Evolutionary conservation across 2,888 invertebrate species (phyloP).

Genomic region (Leucania comma): DNA sequence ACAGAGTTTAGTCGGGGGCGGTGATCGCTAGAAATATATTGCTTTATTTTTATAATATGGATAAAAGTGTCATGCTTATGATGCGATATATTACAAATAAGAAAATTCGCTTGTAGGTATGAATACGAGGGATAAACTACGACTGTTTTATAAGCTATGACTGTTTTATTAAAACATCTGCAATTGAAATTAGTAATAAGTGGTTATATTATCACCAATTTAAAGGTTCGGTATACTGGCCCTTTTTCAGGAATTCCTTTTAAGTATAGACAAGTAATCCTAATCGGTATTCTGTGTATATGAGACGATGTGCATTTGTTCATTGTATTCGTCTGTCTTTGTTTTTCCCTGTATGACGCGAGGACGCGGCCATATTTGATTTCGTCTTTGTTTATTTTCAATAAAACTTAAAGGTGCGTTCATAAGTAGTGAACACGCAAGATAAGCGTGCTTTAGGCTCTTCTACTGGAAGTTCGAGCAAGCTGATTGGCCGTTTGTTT

Average conservation of each 20-base stretch:
- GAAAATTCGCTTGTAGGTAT: not conserved
- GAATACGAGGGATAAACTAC: not conserved
- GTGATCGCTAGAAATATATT: not conserved
- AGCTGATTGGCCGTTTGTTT: not conserved
- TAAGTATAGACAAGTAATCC: constrained; percentile 2
- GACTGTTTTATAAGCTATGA: not conserved
- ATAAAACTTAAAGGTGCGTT: constrained; percentile 44
- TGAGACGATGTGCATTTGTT: constrained; percentile 5
- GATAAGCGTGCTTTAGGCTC: constrained; percentile 3
- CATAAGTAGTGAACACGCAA: constrained; percentile 22
- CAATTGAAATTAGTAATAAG: not conserved
- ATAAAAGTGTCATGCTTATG: no score
- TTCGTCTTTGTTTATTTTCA: constrained; percentile 53
- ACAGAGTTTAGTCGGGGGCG: not conserved
- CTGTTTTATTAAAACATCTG: not conserved
- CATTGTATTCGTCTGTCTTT: constrained; percentile 34
- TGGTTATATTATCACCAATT: no score
- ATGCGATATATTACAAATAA: not conserved
- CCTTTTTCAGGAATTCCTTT: constrained; percentile 2
- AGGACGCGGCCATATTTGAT: constrained; percentile 42
- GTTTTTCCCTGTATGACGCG: constrained; percentile 47
- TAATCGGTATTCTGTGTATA: constrained; percentile 8
- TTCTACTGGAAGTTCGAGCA: not conserved
- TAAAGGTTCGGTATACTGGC: not conserved
- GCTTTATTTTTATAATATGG: not conserved